Base-by-base conservation (phyloP, 1,140 invertebrate genomes). In the Agraylea sexmaculata region DNA sequence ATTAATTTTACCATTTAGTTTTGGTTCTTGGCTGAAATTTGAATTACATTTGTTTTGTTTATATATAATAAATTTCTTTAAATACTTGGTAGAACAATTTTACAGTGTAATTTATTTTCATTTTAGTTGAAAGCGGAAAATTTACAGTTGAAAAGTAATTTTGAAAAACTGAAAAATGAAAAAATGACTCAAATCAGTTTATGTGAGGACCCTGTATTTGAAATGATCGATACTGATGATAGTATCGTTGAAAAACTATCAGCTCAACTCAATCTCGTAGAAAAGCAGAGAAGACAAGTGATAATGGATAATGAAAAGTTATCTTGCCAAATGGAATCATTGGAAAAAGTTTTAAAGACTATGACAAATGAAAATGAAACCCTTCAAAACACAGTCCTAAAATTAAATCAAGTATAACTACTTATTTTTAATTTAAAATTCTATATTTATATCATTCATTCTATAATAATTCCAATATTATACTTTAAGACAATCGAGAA, bases 261-360 rank as follows among this genome's bases (percentile, higher is more conserved):
- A 0, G 49, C 57, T 4, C 61, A 67, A 30, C 30, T 65, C 20
- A 59, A 60, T 23, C 42, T 66, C 0, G 53, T 65, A 0, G 63
- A 65, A 47, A 64, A 57, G 19, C 60, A 68, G 23, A 41, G 62
- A 35, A 46, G 60, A 47, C 55, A 44, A 18, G 40, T 45, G 7
- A 58, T 65, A 43, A 53, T 56, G 19, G 60, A 60, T 3, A 65
- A 66, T 43, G 62, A 64, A 39, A 64, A 60, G 20, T 40, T 66
- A 34, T 53, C 55, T 0, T 61, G 58, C 55, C 61, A 64, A 45
- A 66, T 60, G 49, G 60, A 65, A 37, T 64, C 62, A 1, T 40
- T 65, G 28, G 60, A 65, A 20, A 53, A 60, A 13, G 57, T 62
- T 58, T 7, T 42, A 34, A 20, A n/a, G 2, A 5, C 11, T 8